Percentiles rank a stretch among this genome's conserved stretches.
Conservation (phyloP, 1,140 invertebrate species). For the Leptopilina clavipes region DNA sequence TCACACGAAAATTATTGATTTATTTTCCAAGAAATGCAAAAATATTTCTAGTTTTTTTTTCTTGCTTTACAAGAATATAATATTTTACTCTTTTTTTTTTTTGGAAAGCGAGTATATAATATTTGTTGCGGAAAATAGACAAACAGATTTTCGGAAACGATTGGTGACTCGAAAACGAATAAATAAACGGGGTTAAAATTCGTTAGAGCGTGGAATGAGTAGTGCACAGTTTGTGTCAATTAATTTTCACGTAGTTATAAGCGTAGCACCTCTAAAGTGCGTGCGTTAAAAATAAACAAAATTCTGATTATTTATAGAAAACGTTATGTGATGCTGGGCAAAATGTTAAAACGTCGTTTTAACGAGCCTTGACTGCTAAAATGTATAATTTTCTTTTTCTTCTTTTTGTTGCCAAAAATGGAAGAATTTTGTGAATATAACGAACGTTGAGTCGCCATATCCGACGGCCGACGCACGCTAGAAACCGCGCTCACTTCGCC, state of each 20-base stretch:
- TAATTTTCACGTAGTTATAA: slow-evolving; percentile 70
- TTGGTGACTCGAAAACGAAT: slow-evolving; percentile 41
- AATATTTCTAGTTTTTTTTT: too few relatives aligned
- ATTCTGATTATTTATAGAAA: slow-evolving; percentile 59
- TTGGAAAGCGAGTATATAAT: too few relatives aligned
- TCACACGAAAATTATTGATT: too few relatives aligned
- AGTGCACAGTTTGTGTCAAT: slow-evolving; percentile 57
- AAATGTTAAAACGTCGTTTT: slow-evolving; percentile 61
- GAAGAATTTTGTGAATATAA: slow-evolving; percentile 51
- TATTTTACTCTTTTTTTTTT: too few relatives aligned
- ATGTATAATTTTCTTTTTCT: slow-evolving; percentile 71
- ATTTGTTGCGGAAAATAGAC: background rate
- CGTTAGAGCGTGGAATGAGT: slow-evolving; percentile 60
- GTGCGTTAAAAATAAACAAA: slow-evolving; percentile 60
- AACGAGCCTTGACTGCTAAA: slow-evolving; percentile 69
- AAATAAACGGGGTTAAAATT: slow-evolving; percentile 55
- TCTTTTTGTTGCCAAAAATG: slow-evolving; percentile 59
- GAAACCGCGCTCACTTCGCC: slow-evolving; percentile 45
- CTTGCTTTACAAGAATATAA: too few relatives aligned
- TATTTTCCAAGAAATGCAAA: too few relatives aligned
- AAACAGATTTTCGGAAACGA: background rate
- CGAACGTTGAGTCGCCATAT: slow-evolving; percentile 61
- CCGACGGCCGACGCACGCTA: slow-evolving; percentile 66
- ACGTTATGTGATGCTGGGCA: slow-evolving; percentile 56
- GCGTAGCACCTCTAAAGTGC: slow-evolving; percentile 51